Evolutionary conservation across 2,113 vertebrate species (phyloP).

Genomic region (Opisthocomus hoazin): DNA sequence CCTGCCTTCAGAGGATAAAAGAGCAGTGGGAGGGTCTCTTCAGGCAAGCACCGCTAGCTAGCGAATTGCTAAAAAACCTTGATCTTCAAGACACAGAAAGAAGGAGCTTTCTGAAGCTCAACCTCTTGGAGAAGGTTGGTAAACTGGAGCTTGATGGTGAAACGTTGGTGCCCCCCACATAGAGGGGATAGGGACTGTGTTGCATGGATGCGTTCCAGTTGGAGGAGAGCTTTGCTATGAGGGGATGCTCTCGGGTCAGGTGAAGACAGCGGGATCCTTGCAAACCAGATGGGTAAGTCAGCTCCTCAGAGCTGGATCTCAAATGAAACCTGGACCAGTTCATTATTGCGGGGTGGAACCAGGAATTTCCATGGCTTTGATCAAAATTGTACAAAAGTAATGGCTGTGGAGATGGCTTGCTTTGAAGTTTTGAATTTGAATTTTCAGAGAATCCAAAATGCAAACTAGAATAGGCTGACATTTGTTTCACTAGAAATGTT

Average conservation of each 20-base stretch:
- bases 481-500: background rate
- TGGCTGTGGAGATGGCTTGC: background rate
- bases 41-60: constrained; percentile 23
- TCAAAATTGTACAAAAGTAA: constrained; percentile 35
- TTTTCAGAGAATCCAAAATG: background rate
- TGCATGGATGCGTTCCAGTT: background rate
- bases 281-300: constrained; percentile 50
- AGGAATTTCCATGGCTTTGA: constrained; percentile 62
- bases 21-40: constrained; percentile 57
- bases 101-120: constrained; percentile 29
- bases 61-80: constrained; percentile 37
- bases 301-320: constrained; percentile 16
- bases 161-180: background rate
- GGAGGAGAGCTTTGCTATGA: background rate
- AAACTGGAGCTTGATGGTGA: background rate
- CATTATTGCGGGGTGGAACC: constrained; percentile 33
- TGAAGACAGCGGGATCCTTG: background rate
- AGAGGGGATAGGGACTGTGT: background rate
- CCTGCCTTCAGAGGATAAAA: constrained; percentile 50
- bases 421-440: constrained; percentile 27
- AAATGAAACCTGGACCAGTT: background rate
- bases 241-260: background rate
- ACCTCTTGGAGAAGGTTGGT: background rate
- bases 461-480: background rate
- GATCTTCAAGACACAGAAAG: constrained; percentile 41